Evolutionary conservation across 2,113 vertebrate species (phyloP).

Genomic region (Egretta garzetta): DNA sequence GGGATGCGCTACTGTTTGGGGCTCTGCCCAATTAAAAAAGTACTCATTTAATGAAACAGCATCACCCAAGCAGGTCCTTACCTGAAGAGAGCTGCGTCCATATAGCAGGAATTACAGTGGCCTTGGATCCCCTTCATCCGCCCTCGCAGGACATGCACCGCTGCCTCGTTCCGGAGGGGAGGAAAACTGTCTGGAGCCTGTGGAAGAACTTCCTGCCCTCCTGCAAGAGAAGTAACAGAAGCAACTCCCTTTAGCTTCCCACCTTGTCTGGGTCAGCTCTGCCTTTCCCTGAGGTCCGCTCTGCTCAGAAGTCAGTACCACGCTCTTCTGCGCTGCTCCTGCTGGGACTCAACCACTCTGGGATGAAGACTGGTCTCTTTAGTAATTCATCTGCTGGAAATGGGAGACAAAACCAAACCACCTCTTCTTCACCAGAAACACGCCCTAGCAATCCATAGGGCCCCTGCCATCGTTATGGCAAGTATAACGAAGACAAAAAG

Average conservation of each 20-base stretch:
- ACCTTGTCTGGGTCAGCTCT: fast-evolving
- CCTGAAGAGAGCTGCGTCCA: conserved; percentile 90
- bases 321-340: not conserved
- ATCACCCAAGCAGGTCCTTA: not conserved
- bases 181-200: conserved; percentile 58
- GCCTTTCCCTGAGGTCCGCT: not conserved
- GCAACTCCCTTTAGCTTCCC: not conserved
- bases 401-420: not conserved
- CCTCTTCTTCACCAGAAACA: not conserved
- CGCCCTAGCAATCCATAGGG: not conserved
- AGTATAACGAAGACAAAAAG: not conserved
- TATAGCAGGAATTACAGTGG: conserved; percentile 92
- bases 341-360: not conserved
- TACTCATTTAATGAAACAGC: not conserved
- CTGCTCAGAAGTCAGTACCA: not conserved
- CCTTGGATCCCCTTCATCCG: conserved; percentile 89
- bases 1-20: not conserved
- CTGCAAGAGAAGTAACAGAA: conserved; percentile 46
- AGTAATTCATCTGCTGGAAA: not conserved
- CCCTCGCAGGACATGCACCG: conserved; percentile 74
- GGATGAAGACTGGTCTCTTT: not conserved
- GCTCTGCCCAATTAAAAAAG: not conserved
- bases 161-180: conserved; percentile 75
- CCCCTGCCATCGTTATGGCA: not conserved
- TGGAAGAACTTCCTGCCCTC: not conserved